Evolutionary conservation across 2,113 vertebrate genomes (phyloP).

Genomic region (Festucalex cinctus): DNA sequence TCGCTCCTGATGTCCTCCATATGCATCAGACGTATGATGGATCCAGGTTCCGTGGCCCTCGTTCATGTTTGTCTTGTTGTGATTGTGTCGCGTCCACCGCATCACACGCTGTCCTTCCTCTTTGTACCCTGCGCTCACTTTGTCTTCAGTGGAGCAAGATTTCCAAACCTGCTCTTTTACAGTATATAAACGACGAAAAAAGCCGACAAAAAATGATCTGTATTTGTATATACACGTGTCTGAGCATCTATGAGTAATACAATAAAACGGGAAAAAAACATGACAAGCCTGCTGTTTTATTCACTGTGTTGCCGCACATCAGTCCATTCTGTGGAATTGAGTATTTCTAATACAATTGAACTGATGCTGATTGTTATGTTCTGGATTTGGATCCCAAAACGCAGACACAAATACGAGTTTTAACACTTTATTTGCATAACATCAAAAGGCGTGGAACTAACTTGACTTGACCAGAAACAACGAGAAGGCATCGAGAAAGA

Average conservation of each 20-base stretch:
- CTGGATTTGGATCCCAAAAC: too few species aligned
- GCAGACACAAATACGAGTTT: too few species aligned
- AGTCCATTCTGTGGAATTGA: background rate
- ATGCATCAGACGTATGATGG: too few species aligned
- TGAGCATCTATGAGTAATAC: constrained; percentile 98
- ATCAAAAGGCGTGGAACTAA: too few species aligned
- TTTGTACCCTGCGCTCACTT: constrained; percentile 65
- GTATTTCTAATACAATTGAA: too few species aligned
- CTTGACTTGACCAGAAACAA: too few species aligned
- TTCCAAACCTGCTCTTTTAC: constrained; percentile 87
- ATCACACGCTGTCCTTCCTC: constrained; percentile 74
- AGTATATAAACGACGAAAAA: constrained; percentile 83
- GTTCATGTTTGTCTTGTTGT: constrained; percentile 54
- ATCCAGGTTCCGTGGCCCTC: constrained; percentile 47
- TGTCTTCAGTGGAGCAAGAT: constrained; percentile 84
- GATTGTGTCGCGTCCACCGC: constrained; percentile 51
- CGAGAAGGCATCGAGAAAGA: too few species aligned
- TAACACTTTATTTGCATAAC: too few species aligned
- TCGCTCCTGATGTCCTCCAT: too few species aligned
- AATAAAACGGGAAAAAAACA: constrained; percentile 67
- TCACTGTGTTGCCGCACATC: background rate
- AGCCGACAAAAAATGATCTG: constrained; percentile 82
- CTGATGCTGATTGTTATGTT: too few species aligned
- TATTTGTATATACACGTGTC: constrained; percentile 99
- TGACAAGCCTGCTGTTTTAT: background rate